Base-by-base conservation (phyloP, 2,888 invertebrate species). In the Apamea anceps region DNA sequence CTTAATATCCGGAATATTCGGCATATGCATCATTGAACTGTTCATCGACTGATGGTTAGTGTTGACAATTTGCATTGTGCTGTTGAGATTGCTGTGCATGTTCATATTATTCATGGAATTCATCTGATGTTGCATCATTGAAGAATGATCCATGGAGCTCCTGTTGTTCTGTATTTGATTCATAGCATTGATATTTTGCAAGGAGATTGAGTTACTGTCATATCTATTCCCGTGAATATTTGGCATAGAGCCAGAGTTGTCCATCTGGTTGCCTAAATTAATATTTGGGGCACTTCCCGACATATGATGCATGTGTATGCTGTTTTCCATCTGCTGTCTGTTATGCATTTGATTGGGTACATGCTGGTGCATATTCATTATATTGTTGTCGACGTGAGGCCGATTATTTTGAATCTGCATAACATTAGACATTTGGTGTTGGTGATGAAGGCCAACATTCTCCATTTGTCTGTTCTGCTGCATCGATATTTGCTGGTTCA, bases 281-380 rank as follows among this genome's bases (percentile, higher is more conserved):
- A 96, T 95, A 87, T 93, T 95, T 45, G 93, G 87, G 70, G 92
- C 88, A 90, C 93, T 96, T 80, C 93, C 94, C 21, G 95, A 87
- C 94, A 96, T 95, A 88, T 97, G 97, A 91, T 96, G 97, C 95
- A 96, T 95, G 84, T 96, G 96, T 93, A 96, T 95, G 80, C 89
- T 94, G 85, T 94, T 96, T 77, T 96, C 97, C 85, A 96, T 92
- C 80, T 95, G 94, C 85, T 95, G 96, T 83, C 96, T 93, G 83
- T 95, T 96, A 86, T 97, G 97, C 92, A 96, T 95, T 93, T 96
- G 96, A 87, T 95, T 96, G 4, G 95, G 92, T 57, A 94, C 92
- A 91, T 96, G 96, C 87, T 95, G 96, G 88, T 97, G 97, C 93
- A 97, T 95, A 70, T 93, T 92, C 94, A 96, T 95, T 85, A 96